A percentile compares a stretch with the other conserved stretches of the same genome.
phyloP scores from a whole-genome alignment of 2,113 vertebrate genomes.

The Perca flavescens region DNA sequence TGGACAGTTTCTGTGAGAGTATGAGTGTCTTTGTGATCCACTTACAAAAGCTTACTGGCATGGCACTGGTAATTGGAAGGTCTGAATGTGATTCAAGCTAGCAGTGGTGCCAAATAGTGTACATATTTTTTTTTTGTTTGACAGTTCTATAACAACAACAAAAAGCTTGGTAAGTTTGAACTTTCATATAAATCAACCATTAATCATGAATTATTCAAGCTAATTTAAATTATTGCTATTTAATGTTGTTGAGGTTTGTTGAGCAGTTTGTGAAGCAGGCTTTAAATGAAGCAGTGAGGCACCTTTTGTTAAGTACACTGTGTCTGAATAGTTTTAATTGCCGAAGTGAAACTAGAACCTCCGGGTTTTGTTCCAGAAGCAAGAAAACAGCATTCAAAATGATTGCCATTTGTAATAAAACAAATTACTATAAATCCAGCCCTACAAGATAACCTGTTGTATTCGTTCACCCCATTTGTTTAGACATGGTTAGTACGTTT shows the following conservation, averaged over 20 bases:
- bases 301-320: slow-evolving; percentile 1
- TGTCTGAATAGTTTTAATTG: slow-evolving; percentile 6
- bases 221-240: slow-evolving; percentile 33
- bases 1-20: slow-evolving; percentile 28
- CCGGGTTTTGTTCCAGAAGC: not conserved
- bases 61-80: slow-evolving; percentile 30
- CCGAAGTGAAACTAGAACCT: not conserved
- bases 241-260: slow-evolving; percentile 32
- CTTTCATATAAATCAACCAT: slow-evolving; percentile 15
- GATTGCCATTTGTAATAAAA: not conserved
- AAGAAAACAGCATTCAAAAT: not conserved
- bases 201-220: slow-evolving; percentile 28
- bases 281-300: slow-evolving; percentile 12
- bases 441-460: not conserved
- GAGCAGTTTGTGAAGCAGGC: slow-evolving; percentile 18
- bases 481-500: not conserved
- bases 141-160: slow-evolving; percentile 27
- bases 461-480: not conserved
- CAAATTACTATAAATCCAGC: not conserved
- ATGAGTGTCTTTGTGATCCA: slow-evolving; percentile 28
- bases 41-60: slow-evolving; percentile 25
- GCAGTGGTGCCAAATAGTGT: slow-evolving; percentile 59
- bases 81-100: slow-evolving; percentile 42
- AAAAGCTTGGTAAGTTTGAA: slow-evolving; percentile 19
- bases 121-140: slow-evolving; percentile 39